These are phyloP conservation scores for Oscheius sp. DNA, from an alignment of 2,888 invertebrate species.

Conservation along the genomic window DNA sequence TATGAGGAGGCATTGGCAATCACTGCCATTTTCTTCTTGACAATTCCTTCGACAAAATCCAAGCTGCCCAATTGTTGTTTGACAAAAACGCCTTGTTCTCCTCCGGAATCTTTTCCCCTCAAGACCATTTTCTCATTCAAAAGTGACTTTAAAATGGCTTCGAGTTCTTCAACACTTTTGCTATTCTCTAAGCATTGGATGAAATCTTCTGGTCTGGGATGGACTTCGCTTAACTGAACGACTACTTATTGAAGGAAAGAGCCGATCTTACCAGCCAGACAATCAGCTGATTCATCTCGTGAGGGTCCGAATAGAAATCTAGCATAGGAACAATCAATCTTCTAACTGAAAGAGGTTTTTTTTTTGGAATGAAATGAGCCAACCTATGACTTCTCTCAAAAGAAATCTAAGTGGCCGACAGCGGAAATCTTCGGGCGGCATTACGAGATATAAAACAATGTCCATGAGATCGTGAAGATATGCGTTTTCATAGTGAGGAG, in stretches of 20 bases:
- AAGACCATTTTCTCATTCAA: slow-evolving; percentile 80
- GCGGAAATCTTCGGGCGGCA: slow-evolving; percentile 85
- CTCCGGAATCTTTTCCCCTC: slow-evolving; percentile 85
- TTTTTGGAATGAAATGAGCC: neutral
- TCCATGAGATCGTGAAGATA: slow-evolving; percentile 84
- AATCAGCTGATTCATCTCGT: slow-evolving; percentile 88
- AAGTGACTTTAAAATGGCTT: slow-evolving; percentile 82
- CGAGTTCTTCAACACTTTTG: slow-evolving; percentile 83
- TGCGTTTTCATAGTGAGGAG: slow-evolving; percentile 77
- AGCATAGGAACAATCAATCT: slow-evolving; percentile 80
- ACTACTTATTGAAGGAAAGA: neutral
- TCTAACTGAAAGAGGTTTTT: slow-evolving; percentile 31
- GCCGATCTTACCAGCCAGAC: slow-evolving; percentile 81
- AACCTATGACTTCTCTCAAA: slow-evolving; percentile 72
- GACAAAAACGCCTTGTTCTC: slow-evolving; percentile 83
- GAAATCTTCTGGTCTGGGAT: slow-evolving; percentile 85
- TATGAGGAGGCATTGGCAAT: slow-evolving; percentile 34
- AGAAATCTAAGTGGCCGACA: slow-evolving; percentile 83
- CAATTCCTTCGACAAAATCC: slow-evolving; percentile 76
- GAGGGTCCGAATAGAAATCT: slow-evolving; percentile 83
- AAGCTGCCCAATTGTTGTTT: slow-evolving; percentile 87
- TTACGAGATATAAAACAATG: slow-evolving; percentile 82
- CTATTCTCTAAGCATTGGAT: slow-evolving; percentile 83
- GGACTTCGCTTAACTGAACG: slow-evolving; percentile 80
- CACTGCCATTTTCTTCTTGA: slow-evolving; percentile 74